Evolutionary conservation across 2,888 invertebrate species (phyloP).

Genomic region (Erebia ligea): DNA sequence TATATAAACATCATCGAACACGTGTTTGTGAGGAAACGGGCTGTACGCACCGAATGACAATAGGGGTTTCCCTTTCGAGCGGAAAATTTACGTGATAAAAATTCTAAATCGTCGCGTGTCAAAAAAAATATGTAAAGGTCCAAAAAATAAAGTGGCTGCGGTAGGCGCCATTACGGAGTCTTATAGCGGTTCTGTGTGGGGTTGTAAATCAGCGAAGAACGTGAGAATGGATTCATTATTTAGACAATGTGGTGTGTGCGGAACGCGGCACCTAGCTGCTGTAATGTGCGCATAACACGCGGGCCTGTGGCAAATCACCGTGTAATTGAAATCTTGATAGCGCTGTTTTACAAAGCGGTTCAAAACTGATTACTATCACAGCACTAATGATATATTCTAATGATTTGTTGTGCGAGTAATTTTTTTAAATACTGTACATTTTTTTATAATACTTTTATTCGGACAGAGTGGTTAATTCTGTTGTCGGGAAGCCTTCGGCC

Average conservation of each 20-base stretch:
- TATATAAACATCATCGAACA: constrained; percentile 67
- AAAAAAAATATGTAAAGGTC: constrained; percentile 75
- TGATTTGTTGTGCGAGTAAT: constrained; percentile 2
- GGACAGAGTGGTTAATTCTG: background rate
- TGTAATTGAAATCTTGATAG: constrained; percentile 41
- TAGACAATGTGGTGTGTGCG: constrained; percentile 57
- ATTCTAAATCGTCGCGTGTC: constrained; percentile 79
- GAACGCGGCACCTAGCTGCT: constrained; percentile 39
- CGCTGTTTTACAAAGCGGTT: constrained; percentile 32
- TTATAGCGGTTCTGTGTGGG: constrained; percentile 67
- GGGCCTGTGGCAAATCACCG: constrained; percentile 29
- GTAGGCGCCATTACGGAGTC: constrained; percentile 78
- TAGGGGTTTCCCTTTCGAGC: constrained; percentile 80
- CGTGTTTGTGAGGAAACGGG: constrained; percentile 79
- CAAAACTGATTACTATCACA: constrained; percentile 20
- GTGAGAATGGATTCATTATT: constrained; percentile 78
- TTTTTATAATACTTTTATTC: background rate
- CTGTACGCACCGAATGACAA: constrained; percentile 75
- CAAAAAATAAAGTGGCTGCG: constrained; percentile 79
- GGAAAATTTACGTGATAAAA: constrained; percentile 83
- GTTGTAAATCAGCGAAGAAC: constrained; percentile 75
- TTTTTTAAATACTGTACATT: background rate
- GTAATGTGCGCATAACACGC: constrained; percentile 34
- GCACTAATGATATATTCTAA: background rate
- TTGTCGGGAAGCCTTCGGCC: too few relatives aligned